Percentiles rank a stretch among this genome's conserved stretches.
Evolutionary conservation across 2,888 invertebrate species (phyloP).

Genomic region (Automeris io): DNA sequence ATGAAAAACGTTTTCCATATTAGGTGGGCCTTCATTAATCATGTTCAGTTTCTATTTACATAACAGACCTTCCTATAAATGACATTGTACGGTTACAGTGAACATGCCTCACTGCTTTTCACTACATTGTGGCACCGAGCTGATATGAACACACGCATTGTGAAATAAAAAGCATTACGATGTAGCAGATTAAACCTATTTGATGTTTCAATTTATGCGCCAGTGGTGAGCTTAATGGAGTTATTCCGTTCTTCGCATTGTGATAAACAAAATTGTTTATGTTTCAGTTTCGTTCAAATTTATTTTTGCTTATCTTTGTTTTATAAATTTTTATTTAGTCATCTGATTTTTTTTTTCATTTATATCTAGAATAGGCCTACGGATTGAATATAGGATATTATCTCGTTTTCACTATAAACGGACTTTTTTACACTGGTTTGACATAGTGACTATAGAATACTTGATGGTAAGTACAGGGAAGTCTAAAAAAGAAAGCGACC

Average conservation of each 20-base stretch:
- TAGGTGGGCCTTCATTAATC: background rate
- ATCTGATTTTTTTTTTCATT: too few relatives aligned
- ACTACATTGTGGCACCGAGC: slow-evolving; percentile 4
- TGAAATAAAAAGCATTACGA: slow-evolving; percentile 55
- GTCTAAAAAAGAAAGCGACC: too few relatives aligned
- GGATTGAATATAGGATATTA: too few relatives aligned
- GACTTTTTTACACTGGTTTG: too few relatives aligned
- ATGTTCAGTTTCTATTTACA: background rate
- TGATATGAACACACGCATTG: slow-evolving; percentile 22
- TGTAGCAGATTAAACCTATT: slow-evolving; percentile 48
- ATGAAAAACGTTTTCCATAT: too few relatives aligned
- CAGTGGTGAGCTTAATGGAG: slow-evolving; percentile 41
- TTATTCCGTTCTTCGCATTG: slow-evolving; percentile 37
- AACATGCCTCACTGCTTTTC: slow-evolving; percentile 1
- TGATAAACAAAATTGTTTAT: slow-evolving; percentile 46
- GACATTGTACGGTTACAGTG: background rate
- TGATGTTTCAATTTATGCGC: slow-evolving; percentile 51
- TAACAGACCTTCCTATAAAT: background rate
- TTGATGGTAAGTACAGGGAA: too few relatives aligned
- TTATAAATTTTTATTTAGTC: too few relatives aligned
- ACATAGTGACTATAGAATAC: too few relatives aligned
- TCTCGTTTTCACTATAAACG: too few relatives aligned
- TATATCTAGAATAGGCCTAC: too few relatives aligned
- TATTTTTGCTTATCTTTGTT: slow-evolving; percentile 14
- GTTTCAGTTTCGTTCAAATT: too few relatives aligned